A percentile compares a stretch with the other conserved stretches of the same genome.
These are phyloP conservation scores for Blennius ocellaris DNA, from an alignment of 2,113 vertebrate species.

Conservation along the genomic window DNA sequence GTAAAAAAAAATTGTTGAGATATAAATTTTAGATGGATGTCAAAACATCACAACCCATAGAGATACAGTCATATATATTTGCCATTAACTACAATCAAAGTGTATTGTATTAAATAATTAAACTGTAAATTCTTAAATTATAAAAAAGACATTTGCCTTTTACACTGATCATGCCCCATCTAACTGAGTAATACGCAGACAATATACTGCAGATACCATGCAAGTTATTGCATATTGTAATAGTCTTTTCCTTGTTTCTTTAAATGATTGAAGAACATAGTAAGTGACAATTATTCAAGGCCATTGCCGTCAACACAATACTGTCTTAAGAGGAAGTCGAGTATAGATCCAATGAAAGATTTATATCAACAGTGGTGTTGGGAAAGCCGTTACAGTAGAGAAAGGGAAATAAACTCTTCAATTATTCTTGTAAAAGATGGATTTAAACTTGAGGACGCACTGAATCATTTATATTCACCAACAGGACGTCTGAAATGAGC, in stretches of 20 bases:
- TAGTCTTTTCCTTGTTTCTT: not conserved
- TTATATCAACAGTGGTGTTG: constrained; percentile 1
- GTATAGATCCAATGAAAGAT: constrained; percentile 7
- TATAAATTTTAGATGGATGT: too few species aligned
- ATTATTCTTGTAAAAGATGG: not conserved
- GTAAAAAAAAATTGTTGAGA: too few species aligned
- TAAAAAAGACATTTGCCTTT: not conserved
- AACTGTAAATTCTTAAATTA: too few species aligned
- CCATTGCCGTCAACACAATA: not conserved
- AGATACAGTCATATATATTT: too few species aligned
- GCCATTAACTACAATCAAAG: too few species aligned
- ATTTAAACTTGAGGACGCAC: not conserved
- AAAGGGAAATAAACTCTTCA: not conserved
- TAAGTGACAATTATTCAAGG: not conserved
- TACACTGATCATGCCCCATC: too few species aligned
- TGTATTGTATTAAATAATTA: too few species aligned
- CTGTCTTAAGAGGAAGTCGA: not conserved
- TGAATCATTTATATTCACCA: not conserved
- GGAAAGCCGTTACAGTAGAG: not conserved
- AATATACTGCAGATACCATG: not conserved
- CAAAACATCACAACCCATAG: too few species aligned
- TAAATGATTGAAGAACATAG: not conserved
- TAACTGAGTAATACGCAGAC: not conserved
- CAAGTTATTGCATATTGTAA: not conserved
- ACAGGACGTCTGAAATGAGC: not conserved